These are phyloP conservation scores for Malacoraja senta DNA, from an alignment of 2,797 vertebrate genomes.

Conservation along the genomic window DNA sequence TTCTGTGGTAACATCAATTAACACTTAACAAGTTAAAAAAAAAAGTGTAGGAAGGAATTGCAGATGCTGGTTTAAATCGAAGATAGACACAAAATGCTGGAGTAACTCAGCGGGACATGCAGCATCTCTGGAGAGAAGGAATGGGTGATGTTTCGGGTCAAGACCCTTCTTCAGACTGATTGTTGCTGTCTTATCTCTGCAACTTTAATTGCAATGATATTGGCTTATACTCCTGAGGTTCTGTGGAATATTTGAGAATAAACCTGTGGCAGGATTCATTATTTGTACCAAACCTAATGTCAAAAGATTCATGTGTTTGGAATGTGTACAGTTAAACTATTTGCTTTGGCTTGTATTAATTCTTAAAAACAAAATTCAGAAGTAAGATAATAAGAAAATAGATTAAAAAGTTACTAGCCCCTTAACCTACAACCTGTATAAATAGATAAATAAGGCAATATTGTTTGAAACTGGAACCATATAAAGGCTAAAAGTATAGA, in stretches of 20 bases:
- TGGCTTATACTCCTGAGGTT: neutral
- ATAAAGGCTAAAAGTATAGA: too few relatives aligned
- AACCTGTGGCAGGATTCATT: neutral
- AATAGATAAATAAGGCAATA: neutral
- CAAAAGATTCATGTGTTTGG: neutral
- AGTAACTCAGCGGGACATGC: too few relatives aligned
- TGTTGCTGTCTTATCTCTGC: neutral
- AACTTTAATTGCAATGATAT: neutral
- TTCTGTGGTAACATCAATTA: neutral
- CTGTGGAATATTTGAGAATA: neutral
- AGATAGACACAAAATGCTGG: too few relatives aligned
- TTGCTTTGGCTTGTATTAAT: neutral
- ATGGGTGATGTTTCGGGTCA: too few relatives aligned
- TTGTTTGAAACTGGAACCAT: neutral
- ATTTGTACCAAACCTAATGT: neutral
- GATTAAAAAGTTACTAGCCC: neutral
- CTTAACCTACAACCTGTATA: neutral
- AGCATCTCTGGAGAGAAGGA: too few relatives aligned
- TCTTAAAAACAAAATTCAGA: neutral
- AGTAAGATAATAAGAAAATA: neutral
- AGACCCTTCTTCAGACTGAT: too few relatives aligned
- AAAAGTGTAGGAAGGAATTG: too few relatives aligned
- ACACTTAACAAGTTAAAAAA: neutral
- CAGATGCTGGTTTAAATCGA: too few relatives aligned
- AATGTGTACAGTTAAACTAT: constrained; percentile 12